Conservation (phyloP, 1,140 invertebrate genomes). For the Gonatopus flavifemur region DNA sequence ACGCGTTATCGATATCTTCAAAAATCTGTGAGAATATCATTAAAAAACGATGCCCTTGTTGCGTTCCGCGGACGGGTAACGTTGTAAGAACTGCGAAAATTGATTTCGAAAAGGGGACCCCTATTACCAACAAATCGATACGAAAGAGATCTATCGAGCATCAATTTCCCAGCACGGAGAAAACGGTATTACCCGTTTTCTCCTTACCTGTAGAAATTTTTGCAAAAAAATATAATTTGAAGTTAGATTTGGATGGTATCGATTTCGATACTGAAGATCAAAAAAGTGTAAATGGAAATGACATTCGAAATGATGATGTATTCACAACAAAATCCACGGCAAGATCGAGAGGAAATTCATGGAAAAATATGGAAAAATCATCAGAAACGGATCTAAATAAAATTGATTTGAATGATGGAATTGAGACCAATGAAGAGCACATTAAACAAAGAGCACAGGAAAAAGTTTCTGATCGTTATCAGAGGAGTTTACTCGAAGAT, state of each 20-base stretch:
- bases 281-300: neutral
- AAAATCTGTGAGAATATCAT: constrained; percentile 38
- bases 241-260: constrained; percentile 12
- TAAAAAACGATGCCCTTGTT: constrained; percentile 41
- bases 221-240: constrained; percentile 30
- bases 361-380: constrained; percentile 1
- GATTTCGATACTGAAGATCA: neutral
- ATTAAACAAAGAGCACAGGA: constrained; percentile 6
- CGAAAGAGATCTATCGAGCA: neutral
- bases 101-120: neutral
- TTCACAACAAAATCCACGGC: too few species aligned
- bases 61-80: constrained; percentile 19
- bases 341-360: neutral
- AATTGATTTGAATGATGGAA: neutral
- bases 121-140: neutral
- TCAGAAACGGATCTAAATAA: neutral
- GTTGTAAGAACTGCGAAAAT: constrained; percentile 14
- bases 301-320: neutral
- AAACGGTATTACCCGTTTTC: constrained; percentile 7
- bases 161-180: neutral
- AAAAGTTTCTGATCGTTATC: constrained; percentile 11
- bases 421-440: neutral
- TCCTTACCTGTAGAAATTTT: constrained; percentile 29
- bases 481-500: neutral
- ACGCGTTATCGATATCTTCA: constrained; percentile 37